A percentile compares a stretch with the other conserved stretches of the same genome.
Evolutionary conservation across 2,113 vertebrate genomes (phyloP).

Genomic region (Ptilonorhynchus violaceus): DNA sequence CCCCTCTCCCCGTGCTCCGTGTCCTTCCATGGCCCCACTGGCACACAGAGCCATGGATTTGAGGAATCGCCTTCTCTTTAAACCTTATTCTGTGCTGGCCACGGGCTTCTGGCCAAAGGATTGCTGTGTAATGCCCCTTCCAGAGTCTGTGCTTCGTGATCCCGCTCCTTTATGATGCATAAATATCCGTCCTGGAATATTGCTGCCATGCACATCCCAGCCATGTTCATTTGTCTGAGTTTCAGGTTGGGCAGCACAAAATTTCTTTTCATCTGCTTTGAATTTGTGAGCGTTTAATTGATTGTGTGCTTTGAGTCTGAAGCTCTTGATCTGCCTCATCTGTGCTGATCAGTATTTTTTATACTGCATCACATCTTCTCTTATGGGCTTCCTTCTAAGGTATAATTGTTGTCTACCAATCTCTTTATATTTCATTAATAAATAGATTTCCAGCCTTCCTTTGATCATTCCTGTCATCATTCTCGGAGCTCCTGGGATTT

Average conservation of each 20-base stretch:
- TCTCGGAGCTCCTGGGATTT: neutral
- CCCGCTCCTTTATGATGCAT: neutral
- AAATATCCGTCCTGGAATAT: neutral
- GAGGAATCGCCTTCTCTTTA: neutral
- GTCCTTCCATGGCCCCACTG: neutral
- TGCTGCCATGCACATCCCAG: neutral
- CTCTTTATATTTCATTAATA: slow-evolving; percentile 56
- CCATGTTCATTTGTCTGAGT: neutral
- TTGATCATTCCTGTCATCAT: slow-evolving; percentile 34
- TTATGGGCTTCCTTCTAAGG: slow-evolving; percentile 20
- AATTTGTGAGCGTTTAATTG: slow-evolving; percentile 22
- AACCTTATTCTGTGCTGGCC: neutral
- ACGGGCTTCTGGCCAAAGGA: neutral
- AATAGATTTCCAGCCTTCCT: slow-evolving; percentile 46
- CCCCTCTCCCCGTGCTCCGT: neutral
- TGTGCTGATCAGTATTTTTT: slow-evolving; percentile 39
- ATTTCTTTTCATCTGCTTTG: slow-evolving; percentile 27
- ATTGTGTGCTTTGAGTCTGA: slow-evolving; percentile 52
- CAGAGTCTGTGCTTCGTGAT: neutral
- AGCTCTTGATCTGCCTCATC: slow-evolving; percentile 52
- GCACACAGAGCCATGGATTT: neutral
- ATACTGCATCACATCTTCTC: slow-evolving; percentile 38
- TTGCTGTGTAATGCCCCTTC: neutral
- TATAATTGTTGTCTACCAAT: slow-evolving; percentile 37
- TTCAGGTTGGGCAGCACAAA: neutral